A percentile compares a stretch with the other conserved stretches of the same genome.
phyloP scores from a whole-genome alignment of 2,113 vertebrate species.

The Ceratotherium simum region DNA sequence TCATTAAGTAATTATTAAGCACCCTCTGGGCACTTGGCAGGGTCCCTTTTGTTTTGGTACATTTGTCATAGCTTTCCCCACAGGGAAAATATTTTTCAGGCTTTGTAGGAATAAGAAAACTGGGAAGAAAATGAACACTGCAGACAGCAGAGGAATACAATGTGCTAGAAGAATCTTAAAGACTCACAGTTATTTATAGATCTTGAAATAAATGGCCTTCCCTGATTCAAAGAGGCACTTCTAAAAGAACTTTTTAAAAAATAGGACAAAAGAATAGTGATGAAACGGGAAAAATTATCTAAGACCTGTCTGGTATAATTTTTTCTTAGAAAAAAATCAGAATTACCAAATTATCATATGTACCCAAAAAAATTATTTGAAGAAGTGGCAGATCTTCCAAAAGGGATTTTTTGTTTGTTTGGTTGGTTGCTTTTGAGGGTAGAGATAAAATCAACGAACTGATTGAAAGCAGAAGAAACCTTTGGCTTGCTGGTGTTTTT shows the following conservation, averaged over 20 bases:
- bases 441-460: background rate
- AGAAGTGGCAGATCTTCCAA: background rate
- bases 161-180: constrained; percentile 60
- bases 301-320: constrained; percentile 15
- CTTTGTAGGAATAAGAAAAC: constrained; percentile 8
- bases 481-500: background rate
- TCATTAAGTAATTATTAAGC: background rate
- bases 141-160: constrained; percentile 32
- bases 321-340: constrained; percentile 37
- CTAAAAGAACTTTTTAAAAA: constrained; percentile 44
- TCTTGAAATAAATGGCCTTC: constrained; percentile 58
- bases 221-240: constrained; percentile 69
- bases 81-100: constrained; percentile 6
- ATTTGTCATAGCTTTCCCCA: background rate
- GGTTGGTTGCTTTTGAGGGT: background rate
- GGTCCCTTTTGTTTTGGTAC: background rate
- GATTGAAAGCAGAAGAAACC: background rate
- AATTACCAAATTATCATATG: constrained; percentile 3
- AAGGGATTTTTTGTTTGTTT: background rate
- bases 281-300: constrained; percentile 40
- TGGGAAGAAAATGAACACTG: constrained; percentile 33
- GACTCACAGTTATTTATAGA: constrained; percentile 54
- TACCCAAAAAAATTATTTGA: background rate
- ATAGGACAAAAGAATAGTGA: constrained; percentile 29
- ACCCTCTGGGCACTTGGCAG: background rate